Base-by-base conservation (phyloP, 2,797 vertebrate species). In the Lithobates sylvaticus region DNA sequence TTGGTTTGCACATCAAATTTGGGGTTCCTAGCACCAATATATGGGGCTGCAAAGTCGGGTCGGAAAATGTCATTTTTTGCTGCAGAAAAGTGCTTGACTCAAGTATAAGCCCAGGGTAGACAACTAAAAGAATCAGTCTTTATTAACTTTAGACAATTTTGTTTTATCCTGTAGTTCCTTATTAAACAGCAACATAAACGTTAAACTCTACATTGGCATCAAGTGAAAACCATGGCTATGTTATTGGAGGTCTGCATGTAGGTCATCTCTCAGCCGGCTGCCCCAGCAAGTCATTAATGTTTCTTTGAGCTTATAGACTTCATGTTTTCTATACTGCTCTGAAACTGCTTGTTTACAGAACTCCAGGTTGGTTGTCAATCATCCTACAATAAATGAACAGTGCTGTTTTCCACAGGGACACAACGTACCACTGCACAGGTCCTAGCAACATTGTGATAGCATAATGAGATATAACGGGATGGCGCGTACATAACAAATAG, bases 201-300 rank as follows among this genome's bases (percentile, higher is more conserved):
- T 44, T 44, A 10, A 10, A 44, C 42, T 67, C 26, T 50, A 67
- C 68, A 64, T 50, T 47, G 39, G 58, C 47, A 68, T 70, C 70
- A 68, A 21, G 36, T 36, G 58, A 77, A 67, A 18, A 4, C 1
- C 2, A 65, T 21, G 21, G 77, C 21, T 32, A 15, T 81, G 26
- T 50, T 69, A 58, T 61, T 36, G 42, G 36, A 44, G 50, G 6
- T 7, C 69, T 23, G 83, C 76, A 86, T 70, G 71, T 86, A 86
- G 84, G 84, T 86, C 84, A 86, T 58, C 27, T 76, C 84, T 76
- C 78, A 81, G 84, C 78, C 81, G 84, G 84, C 29, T n/a, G 6
- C 2, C 10, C 42, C 42, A 44, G 42, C 42, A 44, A 44, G 42
- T 44, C 65, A 61, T 76, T 81, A 81, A 18, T 47, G n/a, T 68